Evolutionary conservation across 2,888 invertebrate genomes (phyloP).

Genomic region (Heliconius charithonia): DNA sequence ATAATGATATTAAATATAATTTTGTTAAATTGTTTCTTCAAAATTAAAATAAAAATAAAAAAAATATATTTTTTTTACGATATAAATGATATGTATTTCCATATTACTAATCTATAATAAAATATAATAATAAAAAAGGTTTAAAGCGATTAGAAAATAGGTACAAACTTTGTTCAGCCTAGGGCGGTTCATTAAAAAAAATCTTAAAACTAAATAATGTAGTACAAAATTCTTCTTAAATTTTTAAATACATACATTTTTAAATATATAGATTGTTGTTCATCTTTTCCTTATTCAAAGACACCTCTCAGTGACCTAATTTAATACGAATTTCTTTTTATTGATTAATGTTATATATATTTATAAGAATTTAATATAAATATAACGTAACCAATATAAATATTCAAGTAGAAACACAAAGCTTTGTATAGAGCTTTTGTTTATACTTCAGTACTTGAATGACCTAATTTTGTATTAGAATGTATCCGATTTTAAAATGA

Average conservation of each 20-base stretch:
- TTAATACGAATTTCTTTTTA: no score
- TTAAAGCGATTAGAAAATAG: no score
- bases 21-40: not conserved
- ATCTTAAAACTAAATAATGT: no score
- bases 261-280: not conserved
- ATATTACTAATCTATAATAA: no score
- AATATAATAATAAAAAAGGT: no score
- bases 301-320: not conserved
- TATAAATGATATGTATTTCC: not conserved
- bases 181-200: no score
- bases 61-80: not conserved
- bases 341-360: not conserved
- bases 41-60: not conserved
- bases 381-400: not conserved
- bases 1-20: not conserved
- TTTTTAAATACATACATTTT: no score
- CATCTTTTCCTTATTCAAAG: not conserved
- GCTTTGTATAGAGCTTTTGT: conserved; percentile 8
- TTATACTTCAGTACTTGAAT: not conserved
- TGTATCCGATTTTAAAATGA: not conserved
- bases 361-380: not conserved
- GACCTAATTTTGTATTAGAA: conserved; percentile 9
- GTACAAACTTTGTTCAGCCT: no score
- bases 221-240: no score
- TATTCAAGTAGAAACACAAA: not conserved